Evolutionary conservation across 1,140 invertebrate species (phyloP), one percentile per base, ranked within the genome.

Genomic region (Apocrypta bakeri): DNA sequence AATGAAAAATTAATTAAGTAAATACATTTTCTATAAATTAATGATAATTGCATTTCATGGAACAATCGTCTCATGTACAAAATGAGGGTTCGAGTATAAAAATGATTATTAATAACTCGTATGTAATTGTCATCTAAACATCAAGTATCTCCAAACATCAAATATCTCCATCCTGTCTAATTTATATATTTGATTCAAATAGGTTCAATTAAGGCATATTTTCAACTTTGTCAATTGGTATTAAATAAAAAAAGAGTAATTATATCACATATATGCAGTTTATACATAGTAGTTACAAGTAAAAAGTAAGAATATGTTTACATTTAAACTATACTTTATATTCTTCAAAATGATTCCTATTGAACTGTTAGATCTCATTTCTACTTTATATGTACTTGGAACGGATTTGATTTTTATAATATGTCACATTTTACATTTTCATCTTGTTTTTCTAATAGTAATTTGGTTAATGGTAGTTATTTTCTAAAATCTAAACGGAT

Each of bases 1-100:
- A 82, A 71, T 69, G 73, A 76, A 69, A 9, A 76, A 77, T 75
- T 56, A 21, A 63, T 40, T 71, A 37, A 82, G 42, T 42, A 37
- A 71, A 37, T 76, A 76, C 12, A 69, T 27, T 56, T 48, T 48
- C 21, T 56, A 56, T 12, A 61, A 75, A 48, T 61, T 37, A 40
- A 64, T 77, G 31, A 61, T 33, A 63, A 82, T 64, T 76, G 24
- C 29, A 33, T 71, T 82, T 77, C 69, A 4, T 71, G 24, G 72
- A 56, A 82, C 72, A 56, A 37, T 81, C 42, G 12, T 29, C 12
- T 81, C 1, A 66, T 74, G 2, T 71, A 56, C 17, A 63, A 56
- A 76, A 76, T 56, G 17, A 56, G 48, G 6, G n/a, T 56, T 7
- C 17, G 17, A 21, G 48, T 56, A 56, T 56, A 56, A 56, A 56